phyloP scores from a whole-genome alignment of 2,888 invertebrate genomes.

The Litoditis marina region DNA sequence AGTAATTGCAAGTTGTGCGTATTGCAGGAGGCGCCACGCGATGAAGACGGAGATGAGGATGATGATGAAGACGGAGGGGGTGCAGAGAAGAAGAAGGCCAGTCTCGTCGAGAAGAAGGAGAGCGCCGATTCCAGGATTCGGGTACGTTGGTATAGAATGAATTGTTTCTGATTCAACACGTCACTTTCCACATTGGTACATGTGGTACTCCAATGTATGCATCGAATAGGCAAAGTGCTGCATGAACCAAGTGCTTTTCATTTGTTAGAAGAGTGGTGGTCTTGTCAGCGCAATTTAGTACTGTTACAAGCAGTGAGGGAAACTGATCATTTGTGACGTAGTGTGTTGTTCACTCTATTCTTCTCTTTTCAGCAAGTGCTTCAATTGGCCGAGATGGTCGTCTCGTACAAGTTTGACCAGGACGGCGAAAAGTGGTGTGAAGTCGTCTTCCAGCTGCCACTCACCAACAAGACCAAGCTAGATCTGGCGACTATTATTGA shows the following conservation, averaged over 20 bases:
- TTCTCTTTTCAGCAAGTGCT: slow-evolving; percentile 59
- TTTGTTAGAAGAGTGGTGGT: too few relatives aligned
- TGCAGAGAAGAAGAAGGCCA: slow-evolving; percentile 10
- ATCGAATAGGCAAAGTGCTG: too few relatives aligned
- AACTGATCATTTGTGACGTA: too few relatives aligned
- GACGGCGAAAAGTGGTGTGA: slow-evolving; percentile 80
- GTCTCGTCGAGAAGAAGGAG: neutral
- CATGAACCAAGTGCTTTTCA: too few relatives aligned
- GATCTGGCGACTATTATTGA: slow-evolving; percentile 76
- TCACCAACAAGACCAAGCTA: slow-evolving; percentile 69
- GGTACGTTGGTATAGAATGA: too few relatives aligned
- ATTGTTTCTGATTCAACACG: too few relatives aligned
- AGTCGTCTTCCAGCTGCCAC: slow-evolving; percentile 70
- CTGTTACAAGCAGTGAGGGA: slow-evolving; percentile 6
- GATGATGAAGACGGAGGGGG: slow-evolving; percentile 15
- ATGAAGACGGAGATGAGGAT: slow-evolving; percentile 63
- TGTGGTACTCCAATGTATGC: too few relatives aligned
- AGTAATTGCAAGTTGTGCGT: too few relatives aligned
- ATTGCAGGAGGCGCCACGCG: too few relatives aligned
- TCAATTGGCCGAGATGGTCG: slow-evolving; percentile 65
- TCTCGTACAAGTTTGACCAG: slow-evolving; percentile 76
- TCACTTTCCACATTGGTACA: too few relatives aligned
- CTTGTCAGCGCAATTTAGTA: slow-evolving; percentile 72
- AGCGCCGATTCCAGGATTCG: slow-evolving; percentile 3
- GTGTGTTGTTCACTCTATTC: slow-evolving; percentile 57